Base-by-base conservation (phyloP, 1,140 invertebrate genomes). In the Chelonus insularis region DNA sequence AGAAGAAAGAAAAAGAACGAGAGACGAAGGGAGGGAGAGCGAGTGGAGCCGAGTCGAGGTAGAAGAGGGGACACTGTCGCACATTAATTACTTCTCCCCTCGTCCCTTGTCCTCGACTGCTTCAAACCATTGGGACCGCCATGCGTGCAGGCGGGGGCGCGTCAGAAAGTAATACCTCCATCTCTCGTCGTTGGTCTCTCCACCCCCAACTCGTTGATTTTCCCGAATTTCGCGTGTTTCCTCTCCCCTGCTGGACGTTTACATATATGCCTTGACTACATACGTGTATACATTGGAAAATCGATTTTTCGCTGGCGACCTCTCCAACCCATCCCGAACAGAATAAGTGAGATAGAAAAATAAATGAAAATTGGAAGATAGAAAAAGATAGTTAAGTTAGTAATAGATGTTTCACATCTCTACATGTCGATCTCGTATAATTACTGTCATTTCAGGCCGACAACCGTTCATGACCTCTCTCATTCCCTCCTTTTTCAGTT, bases 61-160 rank as follows among this genome's bases (percentile, higher is more conserved):
- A 47, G 32, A 43, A 36, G 52, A 56, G 56, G 55, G 50, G 61
- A 57, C 54, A 63, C 61, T 63, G 61, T 63, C 61, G 61, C 55
- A 63, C 61, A 63, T 63, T 63, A 63, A 63, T 63, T 63, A 63
- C 61, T 63, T 63, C 55, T 63, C 61, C 61, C 54, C 54, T 63
- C 47, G 55, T 16, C 36, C 48, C 21, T 32, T 43, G 9, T 20
- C 36, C 29, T 23, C 48, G 37, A 50, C 12, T 21, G 20, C 43
- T 21, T 21, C 20, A n/a, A 21, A 21, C 18, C 37, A 14, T 32
- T 36, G 34, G 39, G 50, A 37, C 48, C 20, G 45, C 47, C 48
- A 45, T 54, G 50, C 50, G 50, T 60, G 50, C 37, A 18, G 18
- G 36, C 45, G 48, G 57, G 47, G 48, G 47, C 21, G 57, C 32